Evolutionary conservation across 2,888 invertebrate genomes (phyloP), one percentile per base, ranked within the genome.

Genomic region (Drosophila leonis): DNA sequence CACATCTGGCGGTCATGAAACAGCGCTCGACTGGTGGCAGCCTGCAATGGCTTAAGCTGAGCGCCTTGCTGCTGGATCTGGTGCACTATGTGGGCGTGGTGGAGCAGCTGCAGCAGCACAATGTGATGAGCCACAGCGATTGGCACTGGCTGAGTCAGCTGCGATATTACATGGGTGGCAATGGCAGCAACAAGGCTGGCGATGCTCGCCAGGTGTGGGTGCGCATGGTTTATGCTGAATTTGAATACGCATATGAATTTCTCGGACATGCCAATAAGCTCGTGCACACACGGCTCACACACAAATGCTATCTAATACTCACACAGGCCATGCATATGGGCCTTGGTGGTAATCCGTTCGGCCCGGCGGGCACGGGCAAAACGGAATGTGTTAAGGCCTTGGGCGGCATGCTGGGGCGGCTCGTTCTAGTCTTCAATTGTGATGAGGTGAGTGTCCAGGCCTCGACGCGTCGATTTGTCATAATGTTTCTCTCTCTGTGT

Each of bases 331-430:
- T 99, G 95, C 96, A 97, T 90, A 96, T 99, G 93, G 99, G 99
- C 0, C 94, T 99, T 81, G 99, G 99, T 65, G 99, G 99, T 10
- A 99, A 99, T 94, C 99, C 99, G 0, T 99, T 99, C 89, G 99
- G 99, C 0, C 99, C 99, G 1, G 99, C 99, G 24, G 99, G 99
- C 63, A 99, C 99, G 0, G 99, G 99, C 0, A 99, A 99, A 94
- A 99, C 99, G 0, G 99, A 99, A 93, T 98, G 98, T 27, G 98
- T 99, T 0, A 99, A 99, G 94, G 98, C 98, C 1, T 94, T 99
- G 8, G 98, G 98, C 0, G 95, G 96, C 6, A 94, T 98, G 80
- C 94, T 99, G 80, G 99, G 99, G 0, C 94, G 99, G 61, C 96
- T 98, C 88, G 98, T 98, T n/a, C 93, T 98, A 54, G 97, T 98